Evolutionary conservation across 2,888 invertebrate genomes (phyloP).

Genomic region (Microplitis manilae): DNA sequence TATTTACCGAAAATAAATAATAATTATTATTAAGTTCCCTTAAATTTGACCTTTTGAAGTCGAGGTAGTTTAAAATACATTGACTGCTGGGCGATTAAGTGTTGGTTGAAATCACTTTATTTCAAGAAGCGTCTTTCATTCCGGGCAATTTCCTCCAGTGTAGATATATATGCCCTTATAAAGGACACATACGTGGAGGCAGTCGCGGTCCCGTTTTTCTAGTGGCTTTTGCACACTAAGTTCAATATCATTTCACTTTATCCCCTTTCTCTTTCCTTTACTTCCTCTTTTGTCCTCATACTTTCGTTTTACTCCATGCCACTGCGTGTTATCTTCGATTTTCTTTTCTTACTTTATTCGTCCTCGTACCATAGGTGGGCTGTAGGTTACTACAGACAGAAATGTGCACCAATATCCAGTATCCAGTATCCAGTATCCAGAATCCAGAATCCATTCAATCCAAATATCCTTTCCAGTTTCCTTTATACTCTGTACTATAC

Average conservation of each 20-base stretch:
- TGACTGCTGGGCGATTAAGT: conserved; percentile 42
- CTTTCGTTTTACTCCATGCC: conserved; percentile 23
- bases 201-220: background rate
- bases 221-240: conserved; percentile 23
- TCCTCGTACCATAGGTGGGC: background rate
- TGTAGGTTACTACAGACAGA: background rate
- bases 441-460: background rate
- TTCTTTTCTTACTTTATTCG: conserved; percentile 22
- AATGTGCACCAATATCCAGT: background rate
- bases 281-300: conserved; percentile 17
- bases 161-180: conserved; percentile 6
- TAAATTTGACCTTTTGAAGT: background rate
- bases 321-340: conserved; percentile 22
- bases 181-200: conserved; percentile 17
- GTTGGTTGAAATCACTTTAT: conserved; percentile 54
- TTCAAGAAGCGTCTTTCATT: conserved; percentile 53
- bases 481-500: background rate
- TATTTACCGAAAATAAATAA: background rate
- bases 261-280: conserved; percentile 38
- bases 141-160: conserved; percentile 48
- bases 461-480: background rate
- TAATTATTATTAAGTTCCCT: background rate
- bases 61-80: background rate
- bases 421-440: background rate
- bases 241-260: conserved; percentile 50